A percentile compares a stretch with the other conserved stretches of the same genome.
These are phyloP conservation scores for Drosophila multiciliata DNA, from an alignment of 2,888 invertebrate species.

Conservation along the genomic window DNA sequence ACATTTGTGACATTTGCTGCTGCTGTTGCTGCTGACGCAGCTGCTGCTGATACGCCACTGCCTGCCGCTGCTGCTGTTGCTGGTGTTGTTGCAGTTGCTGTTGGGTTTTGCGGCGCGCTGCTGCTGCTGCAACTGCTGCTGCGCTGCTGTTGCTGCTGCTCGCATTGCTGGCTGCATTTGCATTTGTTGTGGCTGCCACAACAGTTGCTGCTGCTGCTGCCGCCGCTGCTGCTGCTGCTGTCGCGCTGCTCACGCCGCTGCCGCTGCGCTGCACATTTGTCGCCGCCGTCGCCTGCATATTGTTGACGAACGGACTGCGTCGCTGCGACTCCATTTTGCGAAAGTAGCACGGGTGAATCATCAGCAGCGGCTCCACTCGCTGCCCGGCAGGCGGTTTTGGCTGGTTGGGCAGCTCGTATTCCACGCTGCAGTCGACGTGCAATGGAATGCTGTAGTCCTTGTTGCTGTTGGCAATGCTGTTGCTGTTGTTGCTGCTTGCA, in stretches of 20 bases:
- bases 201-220: slow-evolving; percentile 55
- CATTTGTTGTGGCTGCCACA: slow-evolving; percentile 63
- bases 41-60: slow-evolving; percentile 78
- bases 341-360: slow-evolving; percentile 96
- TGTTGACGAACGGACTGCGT: slow-evolving; percentile 93
- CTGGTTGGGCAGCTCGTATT: slow-evolving; percentile 95
- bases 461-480: slow-evolving; percentile 83
- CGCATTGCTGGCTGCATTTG: slow-evolving; percentile 41
- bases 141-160: slow-evolving; percentile 62
- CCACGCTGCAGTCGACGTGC: slow-evolving; percentile 96
- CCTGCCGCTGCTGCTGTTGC: slow-evolving; percentile 79
- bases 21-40: slow-evolving; percentile 74
- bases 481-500: slow-evolving; percentile 82
- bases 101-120: slow-evolving; percentile 67
- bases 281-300: slow-evolving; percentile 88
- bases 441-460: slow-evolving; percentile 94
- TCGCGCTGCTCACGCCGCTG: slow-evolving; percentile 75
- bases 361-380: slow-evolving; percentile 92
- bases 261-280: slow-evolving; percentile 55
- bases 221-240: slow-evolving; percentile 68
- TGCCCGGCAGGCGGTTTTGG: slow-evolving; percentile 94
- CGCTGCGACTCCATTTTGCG: slow-evolving; percentile 93
- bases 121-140: slow-evolving; percentile 63
- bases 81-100: slow-evolving; percentile 74
- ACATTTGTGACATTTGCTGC: slow-evolving; percentile 81